Evolutionary conservation across 2,888 invertebrate genomes (phyloP), one percentile per base, ranked within the genome.

Genomic region (Apodemia mormo): DNA sequence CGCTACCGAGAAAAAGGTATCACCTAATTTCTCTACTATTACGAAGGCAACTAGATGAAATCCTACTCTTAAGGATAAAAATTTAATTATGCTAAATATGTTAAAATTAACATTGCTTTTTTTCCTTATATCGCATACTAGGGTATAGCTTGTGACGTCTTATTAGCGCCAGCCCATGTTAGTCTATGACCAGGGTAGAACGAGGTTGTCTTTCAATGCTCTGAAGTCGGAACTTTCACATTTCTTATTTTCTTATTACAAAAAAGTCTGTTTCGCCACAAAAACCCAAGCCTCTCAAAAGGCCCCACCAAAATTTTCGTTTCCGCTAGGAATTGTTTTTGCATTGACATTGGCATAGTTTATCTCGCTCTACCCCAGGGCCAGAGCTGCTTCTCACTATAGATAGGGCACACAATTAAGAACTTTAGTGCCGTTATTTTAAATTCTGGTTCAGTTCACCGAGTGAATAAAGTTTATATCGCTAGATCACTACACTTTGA

Each of bases 21-120:
- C 81, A 88, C 90, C 89, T 92, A 92, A 85, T 83, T 90, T 87
- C 89, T 90, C 91, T 93, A 91, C 87, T 79, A 85, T 88, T 91
- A 92, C 90, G 86, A 93, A 93, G 92, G 92, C 93, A 91, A 89
- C 93, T 93, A 93, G 87, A 93, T 91, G 92, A 91, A 92, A 90
- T 87, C 89, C 93, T 93, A 93, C 93, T 83, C 90, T 92, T 92
- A 93, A 82, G 85, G 89, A 92, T 93, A 92, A 91, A 92, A 91
- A 85, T 91, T 90, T 92, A 92, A 90, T 90, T 92, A 92, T 82
- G 80, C 85, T 91, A 91, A 85, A 83, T 88, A 90, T 90, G 87
- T 92, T 93, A 92, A 91, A 93, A 92, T 92, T 92, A 92, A 92
- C 90, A 93, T 93, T 92, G 93, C 93, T 93, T 92, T 79, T 81